Base-by-base conservation (phyloP, 2,797 vertebrate species). In the Mallotus villosus region DNA sequence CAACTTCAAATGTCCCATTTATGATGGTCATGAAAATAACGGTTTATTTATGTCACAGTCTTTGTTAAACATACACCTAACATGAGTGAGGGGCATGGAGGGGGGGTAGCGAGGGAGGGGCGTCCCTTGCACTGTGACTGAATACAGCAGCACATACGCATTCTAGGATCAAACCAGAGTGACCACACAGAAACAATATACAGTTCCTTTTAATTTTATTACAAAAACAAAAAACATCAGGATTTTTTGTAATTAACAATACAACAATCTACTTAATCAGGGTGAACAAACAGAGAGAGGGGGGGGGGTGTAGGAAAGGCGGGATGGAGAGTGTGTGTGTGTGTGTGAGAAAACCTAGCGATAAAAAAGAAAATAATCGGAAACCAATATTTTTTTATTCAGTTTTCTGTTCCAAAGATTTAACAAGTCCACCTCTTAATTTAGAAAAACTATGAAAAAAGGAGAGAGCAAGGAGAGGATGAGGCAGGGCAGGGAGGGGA, bases 161-260 rank as follows among this genome's bases (percentile, higher is more conserved):
- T 34, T 34, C 32, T 34, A 34, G 32, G 32, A 34, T 34, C 32
- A 8, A 34, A 6, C 7, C 5, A 41, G 16, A 24, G 9, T 60
- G 11, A 67, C 7, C n/a, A 76, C 17, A 58, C 53, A 70, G n/a
- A 80, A 78, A 66, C 69, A 65, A 72, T 78, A 71, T 82, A 88
- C 78, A 85, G 79, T 88, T 92, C 77, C 77, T 91, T 91, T 89
- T 83, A 82, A 86, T 92, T 92, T 93, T 91, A 91, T 92, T 92
- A 89, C 87, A 92, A 92, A 92, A 89, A 82, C 70, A 81, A 83
- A 85, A 88, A 84, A 66, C 16, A 58, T 63, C 78, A 80, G 58
- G 64, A 84, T 85, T 65, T 41, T 41, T 85, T 88, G 84, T 83
- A 89, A 88, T 88, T 72, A 87, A 91, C 86, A 90, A 87, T 87